These are phyloP conservation scores for Chrysolina oricalcia DNA, from an alignment of 2,888 invertebrate species.

Conservation along the genomic window DNA sequence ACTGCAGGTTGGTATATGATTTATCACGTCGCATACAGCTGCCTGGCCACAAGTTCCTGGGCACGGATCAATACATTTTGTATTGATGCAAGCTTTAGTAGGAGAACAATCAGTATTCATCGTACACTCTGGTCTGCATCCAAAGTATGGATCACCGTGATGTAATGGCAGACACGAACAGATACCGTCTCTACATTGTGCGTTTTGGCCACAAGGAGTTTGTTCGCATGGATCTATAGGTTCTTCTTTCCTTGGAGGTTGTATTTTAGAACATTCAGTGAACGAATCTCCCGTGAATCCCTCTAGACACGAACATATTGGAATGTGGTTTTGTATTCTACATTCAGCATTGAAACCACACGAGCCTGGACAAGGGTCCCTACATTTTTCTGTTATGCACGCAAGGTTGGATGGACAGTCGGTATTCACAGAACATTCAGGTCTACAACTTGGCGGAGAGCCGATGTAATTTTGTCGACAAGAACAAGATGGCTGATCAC, in stretches of 20 bases:
- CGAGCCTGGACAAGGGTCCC: slow-evolving; percentile 82
- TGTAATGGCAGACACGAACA: slow-evolving; percentile 83
- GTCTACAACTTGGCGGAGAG: slow-evolving; percentile 84
- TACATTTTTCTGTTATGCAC: slow-evolving; percentile 82
- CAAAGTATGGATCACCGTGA: slow-evolving; percentile 82
- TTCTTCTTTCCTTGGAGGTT: slow-evolving; percentile 49
- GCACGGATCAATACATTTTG: slow-evolving; percentile 87
- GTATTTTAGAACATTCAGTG: slow-evolving; percentile 74
- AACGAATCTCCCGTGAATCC: slow-evolving; percentile 82
- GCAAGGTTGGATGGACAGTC: slow-evolving; percentile 80
- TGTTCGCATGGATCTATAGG: slow-evolving; percentile 80
- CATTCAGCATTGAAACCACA: slow-evolving; percentile 84
- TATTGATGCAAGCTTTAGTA: slow-evolving; percentile 83
- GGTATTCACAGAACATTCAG: slow-evolving; percentile 82
- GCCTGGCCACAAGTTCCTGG: slow-evolving; percentile 85
- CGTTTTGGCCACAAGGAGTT: slow-evolving; percentile 86
- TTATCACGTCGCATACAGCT: slow-evolving; percentile 85
- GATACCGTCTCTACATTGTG: slow-evolving; percentile 81
- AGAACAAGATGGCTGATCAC: slow-evolving; percentile 79
- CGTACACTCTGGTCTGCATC: slow-evolving; percentile 87
- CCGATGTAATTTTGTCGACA: slow-evolving; percentile 81
- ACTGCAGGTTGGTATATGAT: slow-evolving; percentile 88
- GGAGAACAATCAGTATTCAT: slow-evolving; percentile 86
- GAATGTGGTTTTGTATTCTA: slow-evolving; percentile 81
- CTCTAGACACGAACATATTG: slow-evolving; percentile 77